Conservation (phyloP, 2,113 vertebrate genomes). For the Chaetorhynchus papuensis region DNA sequence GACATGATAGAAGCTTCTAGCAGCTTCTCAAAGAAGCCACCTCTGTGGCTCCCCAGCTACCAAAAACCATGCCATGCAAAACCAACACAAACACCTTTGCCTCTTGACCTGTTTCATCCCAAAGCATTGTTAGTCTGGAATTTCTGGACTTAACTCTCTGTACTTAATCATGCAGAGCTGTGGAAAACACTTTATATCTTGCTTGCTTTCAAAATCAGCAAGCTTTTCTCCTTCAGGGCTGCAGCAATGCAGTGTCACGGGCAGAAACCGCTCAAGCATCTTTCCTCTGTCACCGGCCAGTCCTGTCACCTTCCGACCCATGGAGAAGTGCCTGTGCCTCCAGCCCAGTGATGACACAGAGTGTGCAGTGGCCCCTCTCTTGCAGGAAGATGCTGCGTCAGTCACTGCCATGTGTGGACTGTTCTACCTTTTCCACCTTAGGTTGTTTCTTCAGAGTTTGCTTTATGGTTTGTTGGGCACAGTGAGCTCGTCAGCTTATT, state of each 20-base stretch:
- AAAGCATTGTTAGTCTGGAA: accelerated
- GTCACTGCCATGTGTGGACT: not conserved
- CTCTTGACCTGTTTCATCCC: not conserved
- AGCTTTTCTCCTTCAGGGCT: not conserved
- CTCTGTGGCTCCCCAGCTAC: not conserved
- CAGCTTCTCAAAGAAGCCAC: not conserved
- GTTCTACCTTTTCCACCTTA: not conserved
- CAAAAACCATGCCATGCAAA: not conserved
- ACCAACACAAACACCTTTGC: not conserved
- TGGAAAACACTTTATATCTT: not conserved
- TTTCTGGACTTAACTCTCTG: not conserved
- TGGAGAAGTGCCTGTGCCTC: accelerated
- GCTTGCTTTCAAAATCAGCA: not conserved
- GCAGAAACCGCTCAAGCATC: not conserved
- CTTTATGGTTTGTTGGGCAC: not conserved
- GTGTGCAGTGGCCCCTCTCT: not conserved
- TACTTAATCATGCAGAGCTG: not conserved
- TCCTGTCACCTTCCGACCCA: not conserved
- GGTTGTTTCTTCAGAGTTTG: not conserved
- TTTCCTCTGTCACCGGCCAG: not conserved
- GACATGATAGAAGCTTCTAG: not conserved
- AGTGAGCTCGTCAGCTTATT: not conserved
- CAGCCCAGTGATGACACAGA: accelerated
- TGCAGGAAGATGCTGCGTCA: not conserved
- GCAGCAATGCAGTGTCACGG: not conserved